Conservation (phyloP, 1,140 invertebrate species). For the Drosophila trapezifrons region DNA sequence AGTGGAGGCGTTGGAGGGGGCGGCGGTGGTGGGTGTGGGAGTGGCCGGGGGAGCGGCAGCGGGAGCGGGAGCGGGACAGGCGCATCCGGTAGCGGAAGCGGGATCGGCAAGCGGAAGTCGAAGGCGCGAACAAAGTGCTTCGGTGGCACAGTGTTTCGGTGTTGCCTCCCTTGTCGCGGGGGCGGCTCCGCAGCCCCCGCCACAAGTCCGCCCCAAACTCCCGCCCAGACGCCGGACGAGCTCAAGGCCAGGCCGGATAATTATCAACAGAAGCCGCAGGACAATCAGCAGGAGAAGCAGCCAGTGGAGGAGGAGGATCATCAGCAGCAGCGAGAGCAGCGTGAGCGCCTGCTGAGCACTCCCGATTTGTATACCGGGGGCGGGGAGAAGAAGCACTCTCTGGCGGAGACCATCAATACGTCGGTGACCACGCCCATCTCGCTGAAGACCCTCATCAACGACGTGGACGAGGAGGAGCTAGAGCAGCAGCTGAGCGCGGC, state of each 20-base stretch:
- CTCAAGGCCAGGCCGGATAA: constrained; percentile 41
- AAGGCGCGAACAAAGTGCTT: constrained; percentile 80
- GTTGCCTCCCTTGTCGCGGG: constrained; percentile 88
- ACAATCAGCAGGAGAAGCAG: constrained; percentile 7
- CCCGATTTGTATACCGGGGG: constrained; percentile 24
- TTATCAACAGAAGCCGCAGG: constrained; percentile 11
- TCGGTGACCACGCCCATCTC: constrained; percentile 80
- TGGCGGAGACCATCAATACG: constrained; percentile 75
- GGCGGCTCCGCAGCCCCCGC: constrained; percentile 86
- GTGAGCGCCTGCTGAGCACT: constrained; percentile 20
- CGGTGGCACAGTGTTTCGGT: constrained; percentile 87
- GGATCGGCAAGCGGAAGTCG: constrained; percentile 64
- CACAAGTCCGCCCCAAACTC: constrained; percentile 84
- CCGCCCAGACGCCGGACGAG: constrained; percentile 73
- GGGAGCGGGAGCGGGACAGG: constrained; percentile 23
- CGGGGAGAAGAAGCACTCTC: constrained; percentile 75
- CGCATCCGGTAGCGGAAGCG: constrained; percentile 24
- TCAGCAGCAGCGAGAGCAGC: constrained; percentile 20
- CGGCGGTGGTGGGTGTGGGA: constrained; percentile 28
- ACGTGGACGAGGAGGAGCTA: constrained; percentile 72
- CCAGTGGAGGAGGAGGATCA: constrained; percentile 14
- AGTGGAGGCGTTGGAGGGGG: constrained; percentile 52
- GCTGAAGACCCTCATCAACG: constrained; percentile 79
- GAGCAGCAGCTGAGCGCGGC: constrained; percentile 71
- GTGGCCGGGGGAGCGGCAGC: constrained; percentile 23